Evolutionary conservation across 2,113 vertebrate species (phyloP).

Genomic region (Neolamprologus sp.): DNA sequence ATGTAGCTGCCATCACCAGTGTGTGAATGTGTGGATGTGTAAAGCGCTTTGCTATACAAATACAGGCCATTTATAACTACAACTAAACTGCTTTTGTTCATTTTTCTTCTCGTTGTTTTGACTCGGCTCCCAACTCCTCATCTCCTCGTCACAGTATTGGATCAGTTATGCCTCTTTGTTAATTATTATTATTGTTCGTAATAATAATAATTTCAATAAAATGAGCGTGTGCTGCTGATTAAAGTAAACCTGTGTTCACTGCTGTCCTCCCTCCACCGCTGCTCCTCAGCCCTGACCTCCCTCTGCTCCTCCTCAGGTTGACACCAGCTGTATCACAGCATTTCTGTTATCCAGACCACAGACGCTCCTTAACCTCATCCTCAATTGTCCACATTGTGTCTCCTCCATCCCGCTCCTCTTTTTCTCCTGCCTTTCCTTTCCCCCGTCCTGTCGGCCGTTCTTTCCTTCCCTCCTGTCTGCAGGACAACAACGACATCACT

Average conservation of each 20-base stretch:
- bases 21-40: too few species aligned
- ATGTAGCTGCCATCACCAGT: too few species aligned
- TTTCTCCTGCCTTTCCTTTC: neutral
- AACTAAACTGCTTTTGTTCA: neutral
- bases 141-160: neutral
- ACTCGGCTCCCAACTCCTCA: neutral
- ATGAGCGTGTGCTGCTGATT: neutral
- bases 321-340: neutral
- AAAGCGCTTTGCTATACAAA: fast-evolving
- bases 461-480: neutral
- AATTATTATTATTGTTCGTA: neutral
- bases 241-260: neutral
- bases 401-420: neutral
- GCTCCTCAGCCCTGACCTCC: neutral
- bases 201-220: neutral
- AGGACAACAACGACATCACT: slow-evolving; percentile 84
- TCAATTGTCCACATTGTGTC: neutral
- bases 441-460: neutral
- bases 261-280: neutral
- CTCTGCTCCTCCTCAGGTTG: neutral
- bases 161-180: neutral
- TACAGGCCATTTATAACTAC: neutral
- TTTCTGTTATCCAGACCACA: neutral
- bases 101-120: neutral
- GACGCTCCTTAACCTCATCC: slow-evolving; percentile 18